These are phyloP conservation scores for Acheta domesticus DNA, from an alignment of 2,888 invertebrate genomes.

Conservation along the genomic window DNA sequence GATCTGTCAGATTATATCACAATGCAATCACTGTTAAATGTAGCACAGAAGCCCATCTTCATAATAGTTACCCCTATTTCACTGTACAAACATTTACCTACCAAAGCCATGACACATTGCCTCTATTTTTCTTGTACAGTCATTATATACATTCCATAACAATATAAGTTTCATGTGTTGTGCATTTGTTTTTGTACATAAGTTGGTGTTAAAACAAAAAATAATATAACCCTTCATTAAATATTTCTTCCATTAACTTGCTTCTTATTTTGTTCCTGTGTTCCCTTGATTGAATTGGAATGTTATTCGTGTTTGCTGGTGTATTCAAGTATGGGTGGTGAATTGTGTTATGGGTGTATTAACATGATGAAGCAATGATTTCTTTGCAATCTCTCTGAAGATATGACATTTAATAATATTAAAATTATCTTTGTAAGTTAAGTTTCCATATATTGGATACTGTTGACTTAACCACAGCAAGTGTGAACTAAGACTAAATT, in stretches of 20 bases:
- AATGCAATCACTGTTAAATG: slow-evolving; percentile 25
- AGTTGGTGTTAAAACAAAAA: slow-evolving; percentile 24
- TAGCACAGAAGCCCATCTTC: slow-evolving; percentile 24
- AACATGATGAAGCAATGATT: no score
- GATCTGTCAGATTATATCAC: background rate
- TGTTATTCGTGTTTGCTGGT: no score
- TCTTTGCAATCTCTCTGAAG: no score
- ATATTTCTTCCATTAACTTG: background rate
- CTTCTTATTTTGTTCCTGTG: background rate
- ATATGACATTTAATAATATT: no score
- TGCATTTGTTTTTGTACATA: slow-evolving; percentile 28
- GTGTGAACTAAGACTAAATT: no score
- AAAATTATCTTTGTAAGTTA: no score
- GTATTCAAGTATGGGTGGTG: no score
- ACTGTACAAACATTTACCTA: slow-evolving; percentile 35
- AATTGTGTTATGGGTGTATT: no score
- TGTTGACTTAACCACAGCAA: no score
- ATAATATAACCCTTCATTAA: slow-evolving; percentile 23
- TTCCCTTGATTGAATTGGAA: background rate
- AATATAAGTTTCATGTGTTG: slow-evolving; percentile 24
- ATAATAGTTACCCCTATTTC: slow-evolving; percentile 35
- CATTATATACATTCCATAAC: slow-evolving; percentile 22
- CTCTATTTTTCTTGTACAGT: slow-evolving; percentile 28
- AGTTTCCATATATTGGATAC: no score
- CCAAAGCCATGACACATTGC: slow-evolving; percentile 35